Conservation (phyloP, 2,888 invertebrate genomes). For the Epistrophe grossulariae region DNA sequence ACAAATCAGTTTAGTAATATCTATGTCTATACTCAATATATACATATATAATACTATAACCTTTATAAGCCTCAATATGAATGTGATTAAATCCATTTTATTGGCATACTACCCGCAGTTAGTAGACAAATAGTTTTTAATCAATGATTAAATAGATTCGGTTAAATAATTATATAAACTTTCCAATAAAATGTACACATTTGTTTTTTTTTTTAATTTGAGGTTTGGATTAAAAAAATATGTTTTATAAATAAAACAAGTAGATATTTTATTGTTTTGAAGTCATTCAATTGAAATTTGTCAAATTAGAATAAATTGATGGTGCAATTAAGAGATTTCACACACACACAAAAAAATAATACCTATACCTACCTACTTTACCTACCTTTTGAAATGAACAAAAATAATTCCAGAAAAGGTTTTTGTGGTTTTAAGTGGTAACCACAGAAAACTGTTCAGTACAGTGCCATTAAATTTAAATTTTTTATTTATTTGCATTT, state of each 20-base stretch:
- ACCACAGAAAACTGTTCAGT: slow-evolving; percentile 25
- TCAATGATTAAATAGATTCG: neutral
- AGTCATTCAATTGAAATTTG: slow-evolving; percentile 18
- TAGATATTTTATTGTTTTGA: neutral
- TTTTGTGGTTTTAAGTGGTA: slow-evolving; percentile 10
- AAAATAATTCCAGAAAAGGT: slow-evolving; percentile 14
- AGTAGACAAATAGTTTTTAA: neutral
- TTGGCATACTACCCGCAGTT: neutral
- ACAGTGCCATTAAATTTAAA: slow-evolving; percentile 26
- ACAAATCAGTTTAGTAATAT: neutral
- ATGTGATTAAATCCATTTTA: neutral
- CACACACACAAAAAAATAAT: neutral
- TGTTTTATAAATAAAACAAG: neutral
- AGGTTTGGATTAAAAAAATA: neutral
- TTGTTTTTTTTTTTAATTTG: neutral
- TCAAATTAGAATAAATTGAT: slow-evolving; percentile 16
- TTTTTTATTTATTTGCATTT: slow-evolving; percentile 35
- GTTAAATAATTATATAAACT: neutral
- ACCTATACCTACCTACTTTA: too few species aligned
- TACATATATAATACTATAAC: neutral
- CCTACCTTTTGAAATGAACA: neutral
- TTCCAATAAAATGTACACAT: neutral
- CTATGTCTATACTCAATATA: too few species aligned
- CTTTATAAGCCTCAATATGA: neutral
- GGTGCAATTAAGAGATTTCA: neutral